Conservation (phyloP, 2,797 vertebrate genomes). For the Heterohyrax brucei region DNA sequence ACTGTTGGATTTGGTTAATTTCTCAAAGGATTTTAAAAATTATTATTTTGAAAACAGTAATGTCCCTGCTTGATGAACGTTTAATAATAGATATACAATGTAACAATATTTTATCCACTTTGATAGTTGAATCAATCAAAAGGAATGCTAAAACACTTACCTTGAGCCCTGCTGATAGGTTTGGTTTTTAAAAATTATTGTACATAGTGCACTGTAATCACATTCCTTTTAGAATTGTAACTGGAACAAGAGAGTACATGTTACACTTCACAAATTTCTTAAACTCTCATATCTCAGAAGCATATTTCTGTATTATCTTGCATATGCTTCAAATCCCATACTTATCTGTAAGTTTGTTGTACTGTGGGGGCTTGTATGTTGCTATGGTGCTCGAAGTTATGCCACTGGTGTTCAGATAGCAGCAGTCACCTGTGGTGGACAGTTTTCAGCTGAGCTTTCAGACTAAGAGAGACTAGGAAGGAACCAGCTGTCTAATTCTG, state of each 20-base stretch:
- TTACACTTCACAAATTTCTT: not conserved
- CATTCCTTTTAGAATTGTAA: not conserved
- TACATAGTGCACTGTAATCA: not conserved
- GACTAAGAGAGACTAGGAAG: no score
- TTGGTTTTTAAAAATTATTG: not conserved
- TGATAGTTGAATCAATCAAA: not conserved
- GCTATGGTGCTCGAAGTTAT: no score
- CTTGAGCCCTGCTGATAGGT: not conserved
- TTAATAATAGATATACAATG: conserved; percentile 36
- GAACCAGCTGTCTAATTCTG: no score
- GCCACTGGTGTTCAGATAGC: no score
- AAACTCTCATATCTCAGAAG: not conserved
- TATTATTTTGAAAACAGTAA: conserved; percentile 54
- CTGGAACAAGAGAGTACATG: not conserved
- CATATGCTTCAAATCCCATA: not conserved
- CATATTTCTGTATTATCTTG: conserved; percentile 15
- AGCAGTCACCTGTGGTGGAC: no score
- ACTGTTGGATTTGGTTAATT: conserved; percentile 1
- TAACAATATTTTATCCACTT: conserved; percentile 28
- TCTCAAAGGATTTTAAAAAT: conserved; percentile 46
- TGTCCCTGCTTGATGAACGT: not conserved
- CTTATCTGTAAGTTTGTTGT: no score
- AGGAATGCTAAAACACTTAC: not conserved
- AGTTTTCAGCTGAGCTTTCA: no score
- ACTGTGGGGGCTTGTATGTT: no score